Conservation (phyloP, 2,113 vertebrate genomes). For the Alethe diademata region DNA sequence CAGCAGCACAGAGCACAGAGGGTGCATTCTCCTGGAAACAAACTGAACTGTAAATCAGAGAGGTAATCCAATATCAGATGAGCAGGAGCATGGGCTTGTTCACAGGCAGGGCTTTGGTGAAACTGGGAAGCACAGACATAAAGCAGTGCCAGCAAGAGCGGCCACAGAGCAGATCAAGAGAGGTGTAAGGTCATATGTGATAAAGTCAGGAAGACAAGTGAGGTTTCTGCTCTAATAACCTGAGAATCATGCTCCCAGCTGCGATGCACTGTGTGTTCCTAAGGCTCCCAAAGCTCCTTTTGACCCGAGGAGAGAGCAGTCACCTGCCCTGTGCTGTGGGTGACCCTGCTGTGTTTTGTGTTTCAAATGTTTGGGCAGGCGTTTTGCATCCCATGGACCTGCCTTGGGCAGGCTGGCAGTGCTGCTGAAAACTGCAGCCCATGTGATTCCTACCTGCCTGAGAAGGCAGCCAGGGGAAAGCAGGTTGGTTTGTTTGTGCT, state of each 20-base stretch:
- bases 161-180: background rate
- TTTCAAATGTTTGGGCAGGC: fast-evolving
- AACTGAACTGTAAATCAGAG: background rate
- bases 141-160: background rate
- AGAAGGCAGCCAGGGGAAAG: background rate
- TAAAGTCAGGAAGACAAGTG: background rate
- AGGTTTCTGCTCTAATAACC: constrained; percentile 4
- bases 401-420: background rate
- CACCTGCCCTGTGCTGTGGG: fast-evolving
- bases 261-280: background rate
- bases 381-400: background rate
- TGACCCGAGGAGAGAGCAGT: background rate
- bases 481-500: background rate
- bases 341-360: background rate
- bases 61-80: background rate
- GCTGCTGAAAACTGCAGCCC: background rate
- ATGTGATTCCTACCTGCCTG: background rate
- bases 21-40: background rate
- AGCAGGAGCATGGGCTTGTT: background rate
- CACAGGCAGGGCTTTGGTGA: background rate
- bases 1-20: background rate
- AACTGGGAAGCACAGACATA: background rate
- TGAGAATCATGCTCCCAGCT: background rate
- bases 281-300: background rate
- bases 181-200: background rate